These are phyloP conservation scores for Myotis vivesi DNA, from an alignment of 2,797 vertebrate genomes.

Conservation along the genomic window DNA sequence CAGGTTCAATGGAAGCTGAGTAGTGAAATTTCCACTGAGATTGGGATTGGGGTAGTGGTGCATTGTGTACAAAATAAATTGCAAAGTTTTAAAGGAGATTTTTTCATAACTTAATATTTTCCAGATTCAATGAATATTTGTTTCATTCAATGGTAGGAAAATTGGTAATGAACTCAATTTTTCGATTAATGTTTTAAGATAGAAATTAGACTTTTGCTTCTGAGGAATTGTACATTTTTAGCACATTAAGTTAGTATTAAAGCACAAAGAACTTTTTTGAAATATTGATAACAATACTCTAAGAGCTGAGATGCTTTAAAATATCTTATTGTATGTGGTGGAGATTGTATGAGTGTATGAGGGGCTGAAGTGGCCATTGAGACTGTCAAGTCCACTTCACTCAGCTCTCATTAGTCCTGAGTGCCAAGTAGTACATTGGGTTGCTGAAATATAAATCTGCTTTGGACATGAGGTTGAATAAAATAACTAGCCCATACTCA, in stretches of 20 bases:
- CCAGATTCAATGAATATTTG: neutral
- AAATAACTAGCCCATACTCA: constrained; percentile 32
- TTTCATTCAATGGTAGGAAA: constrained; percentile 5
- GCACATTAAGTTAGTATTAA: neutral
- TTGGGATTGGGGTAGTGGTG: fast-evolving
- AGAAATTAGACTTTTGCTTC: neutral
- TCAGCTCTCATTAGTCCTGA: neutral
- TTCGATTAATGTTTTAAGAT: neutral
- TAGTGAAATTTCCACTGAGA: neutral
- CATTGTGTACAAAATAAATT: neutral
- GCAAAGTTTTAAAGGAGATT: neutral
- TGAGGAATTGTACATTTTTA: constrained; percentile 2
- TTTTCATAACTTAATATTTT: neutral
- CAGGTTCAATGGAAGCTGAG: neutral
- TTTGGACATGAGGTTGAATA: neutral
- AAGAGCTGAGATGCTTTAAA: neutral
- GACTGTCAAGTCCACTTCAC: neutral
- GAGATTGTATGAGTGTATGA: neutral
- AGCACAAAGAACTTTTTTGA: neutral
- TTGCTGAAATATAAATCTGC: constrained; percentile 42
- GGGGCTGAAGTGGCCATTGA: neutral
- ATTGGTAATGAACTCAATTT: neutral
- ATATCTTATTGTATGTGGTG: neutral
- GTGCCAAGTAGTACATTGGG: neutral
- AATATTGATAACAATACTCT: neutral